Evolutionary conservation across 2,888 invertebrate genomes (phyloP), one percentile per base, ranked within the genome.

Genomic region (Thera britannica): DNA sequence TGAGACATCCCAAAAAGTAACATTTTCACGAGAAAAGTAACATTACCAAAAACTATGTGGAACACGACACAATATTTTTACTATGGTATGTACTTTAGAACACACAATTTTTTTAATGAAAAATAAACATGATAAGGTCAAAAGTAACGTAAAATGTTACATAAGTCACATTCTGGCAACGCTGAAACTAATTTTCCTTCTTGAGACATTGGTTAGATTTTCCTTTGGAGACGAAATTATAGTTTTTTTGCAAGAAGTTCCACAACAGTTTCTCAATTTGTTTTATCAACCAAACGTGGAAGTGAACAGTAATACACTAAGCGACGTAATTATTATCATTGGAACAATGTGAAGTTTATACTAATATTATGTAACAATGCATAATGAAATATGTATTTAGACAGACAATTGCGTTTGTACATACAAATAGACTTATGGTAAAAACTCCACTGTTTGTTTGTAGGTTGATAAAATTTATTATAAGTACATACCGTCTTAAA

Each of bases 301-400:
- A 64, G 51, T 65, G 55, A 51, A 51, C 52, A n/a, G 55, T 52
- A 68, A 68, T 54, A 57, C 57, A 23, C 49, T 51, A 41, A 57
- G 57, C 58, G 34, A 49, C 48, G 7, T 57, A 52, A 60, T 64
- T 60, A 62, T 71, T 70, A 70, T 73, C 66, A 62, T 66, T 68
- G 44, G 36, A 67, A 71, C 72, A 71, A 73, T 67, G 68, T 56
- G 38, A 60, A 57, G 67, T 68, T 69, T 67, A 67, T 54, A 70
- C 65, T 38, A 48, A 68, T 58, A 48, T 70, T 58, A 58, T 58
- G 58, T 62, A 65, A 67, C 67, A 59, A 58, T 65, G 55, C 48
- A 66, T 63, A 63, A 56, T 56, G 57, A 59, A 66, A 66, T 66
- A 66, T 67, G 62, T 65, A 67, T 58, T 67, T 56, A 68, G 57